Evolutionary conservation across 2,797 vertebrate species (phyloP), one percentile per base, ranked within the genome.

Genomic region (Anolis apletophallus): DNA sequence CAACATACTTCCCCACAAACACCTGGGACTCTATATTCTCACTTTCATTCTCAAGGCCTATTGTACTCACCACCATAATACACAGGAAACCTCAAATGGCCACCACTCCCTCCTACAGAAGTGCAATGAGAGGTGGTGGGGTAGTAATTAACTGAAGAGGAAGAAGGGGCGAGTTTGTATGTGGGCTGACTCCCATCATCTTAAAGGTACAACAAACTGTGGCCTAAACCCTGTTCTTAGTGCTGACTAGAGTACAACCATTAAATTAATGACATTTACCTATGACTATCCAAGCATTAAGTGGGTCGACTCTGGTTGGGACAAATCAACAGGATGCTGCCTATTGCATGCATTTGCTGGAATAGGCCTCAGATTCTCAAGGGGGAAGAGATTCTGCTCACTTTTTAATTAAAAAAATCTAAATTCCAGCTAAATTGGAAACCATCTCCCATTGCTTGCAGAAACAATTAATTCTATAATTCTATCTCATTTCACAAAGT

Each of bases 11-110:
- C 1, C 0, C 29, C 21, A 0, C 1, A 10, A 1, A 0, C 94
- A 93, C 75, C 87, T 90, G 91, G 59, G 10, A 21, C 3, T 93
- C 93, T 94, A 91, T 91, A n/a, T 93, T 94, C 68, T 21, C 84
- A 61, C 64, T 94, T 94, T 92, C 23, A 0, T 17, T 79, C 6
- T 0, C 61, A 81, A 69, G 40, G 16, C 11, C 34, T 29, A 21
- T 69, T 29, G 21, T 13, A 23, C 36, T 69, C 36, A 16, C 64
- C 68, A 29, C 76, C 9, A 9, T 19, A 23, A 19, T n/a, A 13
- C 50, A 81, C 78, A 81, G 34, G 52, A 80, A 81, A 75, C 34
- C 46, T 73, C 40, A 50, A n/a, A 40, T 7, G 13, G 21, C 26
- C 26, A 64, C 52, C 46, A 46, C 32, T 55, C 19, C 50, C 26